Conservation (phyloP, 2,888 invertebrate genomes). For the Leptinotarsa peninsularis region DNA sequence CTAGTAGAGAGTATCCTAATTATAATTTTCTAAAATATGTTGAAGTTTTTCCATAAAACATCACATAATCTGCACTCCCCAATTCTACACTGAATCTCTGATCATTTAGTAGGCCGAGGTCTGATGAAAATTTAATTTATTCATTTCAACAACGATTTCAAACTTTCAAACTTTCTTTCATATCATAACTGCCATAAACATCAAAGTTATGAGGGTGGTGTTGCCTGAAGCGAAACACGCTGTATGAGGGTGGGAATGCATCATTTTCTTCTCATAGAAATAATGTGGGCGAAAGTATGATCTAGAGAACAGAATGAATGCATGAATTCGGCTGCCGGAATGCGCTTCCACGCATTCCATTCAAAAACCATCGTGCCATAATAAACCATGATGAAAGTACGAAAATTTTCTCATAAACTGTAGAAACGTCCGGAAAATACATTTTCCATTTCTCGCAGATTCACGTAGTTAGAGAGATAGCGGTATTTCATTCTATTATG, state of each 20-base stretch:
- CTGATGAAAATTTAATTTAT: not conserved
- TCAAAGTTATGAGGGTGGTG: not conserved
- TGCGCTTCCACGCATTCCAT: not conserved
- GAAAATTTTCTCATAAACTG: conserved; percentile 3
- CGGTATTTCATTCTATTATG: not conserved
- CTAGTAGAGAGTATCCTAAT: no score
- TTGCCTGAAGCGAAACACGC: not conserved
- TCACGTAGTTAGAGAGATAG: not conserved
- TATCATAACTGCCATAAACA: conserved; percentile 4
- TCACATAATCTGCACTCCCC: no score
- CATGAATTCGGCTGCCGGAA: not conserved
- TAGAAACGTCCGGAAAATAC: not conserved
- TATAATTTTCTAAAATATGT: no score
- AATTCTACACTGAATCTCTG: no score
- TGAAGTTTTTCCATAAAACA: no score
- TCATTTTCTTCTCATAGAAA: not conserved
- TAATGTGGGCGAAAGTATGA: not conserved
- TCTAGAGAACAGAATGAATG: not conserved
- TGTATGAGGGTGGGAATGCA: not conserved
- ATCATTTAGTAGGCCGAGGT: no score
- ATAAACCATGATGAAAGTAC: conserved; percentile 5
- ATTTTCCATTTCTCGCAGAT: not conserved
- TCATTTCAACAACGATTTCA: not conserved
- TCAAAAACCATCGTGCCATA: not conserved
- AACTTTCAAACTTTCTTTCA: not conserved